Evolutionary conservation across 2,888 invertebrate species (phyloP), one percentile per base, ranked within the genome.

Genomic region (Torymus aiolomorphi): DNA sequence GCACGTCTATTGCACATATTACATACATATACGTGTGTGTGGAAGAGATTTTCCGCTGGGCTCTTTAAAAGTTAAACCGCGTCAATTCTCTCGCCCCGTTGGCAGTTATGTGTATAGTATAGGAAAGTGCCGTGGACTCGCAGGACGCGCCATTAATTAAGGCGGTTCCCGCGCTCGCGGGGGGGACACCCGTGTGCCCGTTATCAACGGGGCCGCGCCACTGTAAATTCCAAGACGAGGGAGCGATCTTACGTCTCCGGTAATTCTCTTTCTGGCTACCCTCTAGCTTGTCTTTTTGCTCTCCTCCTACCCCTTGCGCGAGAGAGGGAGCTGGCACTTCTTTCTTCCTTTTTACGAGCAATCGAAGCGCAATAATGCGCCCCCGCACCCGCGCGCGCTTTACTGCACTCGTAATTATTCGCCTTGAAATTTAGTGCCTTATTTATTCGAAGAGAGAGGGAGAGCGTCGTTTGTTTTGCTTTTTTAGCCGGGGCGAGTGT

Each of bases 141-240:
- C 49, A 67, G 61, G 67, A 75, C 61, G 71, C 67, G 71, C 71
- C 76, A 72, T 80, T 72, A 80, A 80, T 80, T 80, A 80, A 71
- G 54, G 10, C 31, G 18, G 56, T 49, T 49, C 1, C 11, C 11
- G 16, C 63, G 18, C n/a, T 10, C 20, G 59, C n/a, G 59, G 1
- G 42, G 42, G 8, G 42, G 42, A 31, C 4, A 16, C 16, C 20
- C 16, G 4, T 18, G 63, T n/a, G 49, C 63, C 49, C 63, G 56
- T 71, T 77, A 77, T 71, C 63, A 63, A 76, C 56, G 65, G n/a
- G 24, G 59, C 31, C 31, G 63, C 61, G 63, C 61, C 51, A 65
- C 14, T 72, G 59, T 56, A 65, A 71, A 65, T 72, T 57, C 51
- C 0, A 62, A 56, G 76, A 70, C n/a, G 69, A 69, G 69, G 20